These are phyloP conservation scores for Beris chalybata DNA, from an alignment of 2,888 invertebrate species.

Conservation along the genomic window DNA sequence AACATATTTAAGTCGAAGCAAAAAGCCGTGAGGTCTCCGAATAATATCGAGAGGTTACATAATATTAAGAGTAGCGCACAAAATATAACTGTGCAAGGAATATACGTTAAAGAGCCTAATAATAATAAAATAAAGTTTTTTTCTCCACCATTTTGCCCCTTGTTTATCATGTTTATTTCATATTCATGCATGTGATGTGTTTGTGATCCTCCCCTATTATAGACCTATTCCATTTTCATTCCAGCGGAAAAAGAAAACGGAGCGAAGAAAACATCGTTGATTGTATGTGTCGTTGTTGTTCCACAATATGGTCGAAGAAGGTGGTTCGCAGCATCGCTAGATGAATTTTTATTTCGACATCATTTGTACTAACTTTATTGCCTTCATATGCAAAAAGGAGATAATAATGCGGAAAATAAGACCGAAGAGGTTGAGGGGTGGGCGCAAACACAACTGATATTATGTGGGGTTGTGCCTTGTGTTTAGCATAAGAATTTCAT, in stretches of 20 bases:
- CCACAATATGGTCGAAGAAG: no score
- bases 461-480: slow-evolving; percentile 1
- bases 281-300: no score
- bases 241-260: no score
- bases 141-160: not conserved
- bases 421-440: not conserved
- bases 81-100: no score
- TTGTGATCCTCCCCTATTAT: no score
- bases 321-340: slow-evolving; percentile 5
- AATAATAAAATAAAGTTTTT: slow-evolving; percentile 19
- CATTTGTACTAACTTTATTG: slow-evolving; percentile 34
- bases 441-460: not conserved
- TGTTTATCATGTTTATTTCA: slow-evolving; percentile 10
- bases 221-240: no score
- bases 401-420: not conserved
- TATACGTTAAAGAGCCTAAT: not conserved
- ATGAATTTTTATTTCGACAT: slow-evolving; percentile 35
- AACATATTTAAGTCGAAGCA: no score
- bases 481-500: slow-evolving; percentile 30
- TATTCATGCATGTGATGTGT: not conserved
- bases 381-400: slow-evolving; percentile 1
- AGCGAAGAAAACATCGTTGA: no score
- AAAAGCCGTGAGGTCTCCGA: no score
- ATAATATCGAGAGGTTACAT: no score
- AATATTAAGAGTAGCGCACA: no score